Evolutionary conservation across 2,113 vertebrate genomes (phyloP), one percentile per base, ranked within the genome.

Genomic region (Cavia porcellus): DNA sequence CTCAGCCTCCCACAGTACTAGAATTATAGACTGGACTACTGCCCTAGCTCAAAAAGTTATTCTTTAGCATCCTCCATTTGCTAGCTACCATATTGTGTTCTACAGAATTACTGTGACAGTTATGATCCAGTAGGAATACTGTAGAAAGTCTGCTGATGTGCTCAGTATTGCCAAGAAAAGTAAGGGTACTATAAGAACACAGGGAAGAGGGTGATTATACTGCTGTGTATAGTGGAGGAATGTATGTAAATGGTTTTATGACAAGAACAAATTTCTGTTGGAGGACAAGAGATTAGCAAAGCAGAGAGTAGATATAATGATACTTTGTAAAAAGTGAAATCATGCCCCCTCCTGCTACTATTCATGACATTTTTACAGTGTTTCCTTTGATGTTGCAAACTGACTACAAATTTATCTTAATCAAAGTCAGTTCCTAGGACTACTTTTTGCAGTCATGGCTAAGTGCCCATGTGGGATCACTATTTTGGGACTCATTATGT

Each of bases 261-360:
- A 19, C 38, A 91, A 75, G 55, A 42, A 64, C n/a, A 81, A 83
- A 92, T 83, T 94, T 92, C 20, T 89, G 32, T 84, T 61, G 38
- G 11, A 92, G 32, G 19, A 68, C 5, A 85, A 93, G 6, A 10
- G n/a, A 81, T 91, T 68, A 91, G 42, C n/a, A 85, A 90, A 84
- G 85, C 5, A 85, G 64, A 64, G 11, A 93, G 1, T 1, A 80
- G 35, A 42, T 38, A 74, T 19, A 64, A 90, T 81, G 80, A 84
- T 42, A 68, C 4, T 92, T 52, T 11, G 28, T 66, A 79, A 81
- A 70, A 95, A 83, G 15, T 82, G 17, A 89, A 82, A 72, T 82
- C 45, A 25, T 86, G 59, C 89, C 45, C 87, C 61, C 82, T 70
- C 66, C 42, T 80, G 25, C 25, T 91, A 61, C 15, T 83, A 70